These are phyloP conservation scores for Bombus superbus DNA, from an alignment of 1,140 invertebrate genomes.

Conservation along the genomic window DNA sequence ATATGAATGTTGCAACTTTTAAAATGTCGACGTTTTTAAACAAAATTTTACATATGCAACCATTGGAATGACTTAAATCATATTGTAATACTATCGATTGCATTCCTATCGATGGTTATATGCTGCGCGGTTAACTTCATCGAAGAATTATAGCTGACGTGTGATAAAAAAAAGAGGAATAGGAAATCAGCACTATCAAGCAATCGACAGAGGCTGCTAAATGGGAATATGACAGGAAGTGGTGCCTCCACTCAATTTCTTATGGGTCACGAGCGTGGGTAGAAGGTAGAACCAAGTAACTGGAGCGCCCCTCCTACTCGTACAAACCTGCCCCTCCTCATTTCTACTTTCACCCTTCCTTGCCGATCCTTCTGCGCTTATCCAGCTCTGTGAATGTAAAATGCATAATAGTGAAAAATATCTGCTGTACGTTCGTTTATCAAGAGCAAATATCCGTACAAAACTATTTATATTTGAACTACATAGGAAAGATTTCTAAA, in stretches of 20 bases:
- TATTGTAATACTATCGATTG: neutral
- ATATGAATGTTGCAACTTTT: too few species aligned
- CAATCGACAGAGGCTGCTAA: neutral
- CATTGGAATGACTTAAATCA: neutral
- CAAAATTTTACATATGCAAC: neutral
- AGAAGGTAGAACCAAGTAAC: slow-evolving; percentile 42
- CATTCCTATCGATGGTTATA: too few species aligned
- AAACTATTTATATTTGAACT: too few species aligned
- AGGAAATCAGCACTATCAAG: neutral
- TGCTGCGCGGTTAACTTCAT: neutral
- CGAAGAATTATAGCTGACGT: neutral
- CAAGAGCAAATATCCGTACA: too few species aligned
- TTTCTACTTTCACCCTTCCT: slow-evolving; percentile 59
- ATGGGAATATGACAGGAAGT: slow-evolving; percentile 28
- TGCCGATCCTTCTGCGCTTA: slow-evolving; percentile 22
- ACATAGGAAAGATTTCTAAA: too few species aligned
- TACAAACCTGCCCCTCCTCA: neutral
- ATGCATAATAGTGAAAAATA: neutral
- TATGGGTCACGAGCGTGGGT: slow-evolving; percentile 45
- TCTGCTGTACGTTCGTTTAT: slow-evolving; percentile 1
- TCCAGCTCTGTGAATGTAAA: neutral
- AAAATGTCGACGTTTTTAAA: neutral
- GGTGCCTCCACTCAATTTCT: slow-evolving; percentile 22
- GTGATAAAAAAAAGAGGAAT: neutral
- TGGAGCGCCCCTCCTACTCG: slow-evolving; percentile 39